These are phyloP conservation scores for Poeciliopsis prolifica DNA, from an alignment of 2,113 vertebrate species.

Conservation along the genomic window DNA sequence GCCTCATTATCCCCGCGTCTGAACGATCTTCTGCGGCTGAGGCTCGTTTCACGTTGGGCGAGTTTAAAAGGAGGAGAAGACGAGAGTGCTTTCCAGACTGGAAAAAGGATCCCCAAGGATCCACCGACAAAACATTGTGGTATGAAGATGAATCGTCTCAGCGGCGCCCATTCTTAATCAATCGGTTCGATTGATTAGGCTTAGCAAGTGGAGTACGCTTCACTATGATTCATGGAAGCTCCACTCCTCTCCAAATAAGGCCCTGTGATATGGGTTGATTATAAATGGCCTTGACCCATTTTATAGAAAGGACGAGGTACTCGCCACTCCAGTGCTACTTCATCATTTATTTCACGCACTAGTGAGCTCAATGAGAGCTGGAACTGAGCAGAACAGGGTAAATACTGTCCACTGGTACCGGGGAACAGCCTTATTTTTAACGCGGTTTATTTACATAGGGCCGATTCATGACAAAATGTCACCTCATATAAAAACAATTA, in stretches of 20 bases:
- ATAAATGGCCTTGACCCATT: constrained; percentile 66
- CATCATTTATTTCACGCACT: constrained; percentile 53
- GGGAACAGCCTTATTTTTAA: not conserved
- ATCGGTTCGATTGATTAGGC: constrained; percentile 31
- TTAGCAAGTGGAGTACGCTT: constrained; percentile 2
- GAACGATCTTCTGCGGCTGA: constrained; percentile 2
- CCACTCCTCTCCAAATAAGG: constrained; percentile 17
- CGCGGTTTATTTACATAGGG: no score
- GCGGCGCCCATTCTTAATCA: constrained; percentile 13
- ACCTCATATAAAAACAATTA: no score
- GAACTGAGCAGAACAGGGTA: constrained; percentile 12
- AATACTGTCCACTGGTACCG: not conserved
- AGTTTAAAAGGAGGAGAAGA: constrained; percentile 1
- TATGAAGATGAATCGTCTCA: constrained; percentile 37
- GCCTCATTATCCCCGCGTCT: constrained; percentile 1
- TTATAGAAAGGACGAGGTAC: constrained; percentile 48
- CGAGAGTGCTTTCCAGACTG: not conserved
- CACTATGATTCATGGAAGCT: constrained; percentile 33
- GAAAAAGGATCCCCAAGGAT: not conserved
- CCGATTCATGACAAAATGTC: no score
- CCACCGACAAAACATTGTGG: not conserved
- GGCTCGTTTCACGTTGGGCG: not conserved
- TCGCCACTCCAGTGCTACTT: constrained; percentile 52
- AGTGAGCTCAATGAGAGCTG: constrained; percentile 11
- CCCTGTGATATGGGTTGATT: constrained; percentile 37